Conservation (phyloP, 2,797 vertebrate species). For the Silurus lanzhouensis region DNA sequence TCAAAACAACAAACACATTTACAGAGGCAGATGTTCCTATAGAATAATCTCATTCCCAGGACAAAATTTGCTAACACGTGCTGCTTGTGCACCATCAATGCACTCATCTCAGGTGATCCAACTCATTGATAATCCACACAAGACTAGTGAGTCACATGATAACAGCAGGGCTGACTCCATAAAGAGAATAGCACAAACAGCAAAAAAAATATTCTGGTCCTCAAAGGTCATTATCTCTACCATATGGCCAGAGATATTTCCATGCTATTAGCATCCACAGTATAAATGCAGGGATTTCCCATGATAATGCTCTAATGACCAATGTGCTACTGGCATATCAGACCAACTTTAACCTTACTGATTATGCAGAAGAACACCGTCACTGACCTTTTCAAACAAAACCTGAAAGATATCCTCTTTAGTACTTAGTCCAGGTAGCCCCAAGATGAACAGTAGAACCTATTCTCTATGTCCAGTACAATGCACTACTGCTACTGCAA, state of each 20-base stretch:
- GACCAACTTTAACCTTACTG: neutral
- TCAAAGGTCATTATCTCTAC: neutral
- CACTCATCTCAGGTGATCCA: neutral
- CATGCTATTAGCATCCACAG: neutral
- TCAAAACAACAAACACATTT: neutral
- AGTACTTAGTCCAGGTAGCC: neutral
- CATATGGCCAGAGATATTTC: neutral
- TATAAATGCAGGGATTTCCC: neutral
- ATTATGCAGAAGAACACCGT: neutral
- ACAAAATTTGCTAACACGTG: neutral
- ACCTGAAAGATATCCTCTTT: neutral
- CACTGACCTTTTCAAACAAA: neutral
- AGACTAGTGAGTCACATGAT: neutral
- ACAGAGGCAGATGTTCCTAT: neutral
- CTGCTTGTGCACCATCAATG: neutral
- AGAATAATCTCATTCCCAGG: neutral
- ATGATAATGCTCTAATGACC: neutral
- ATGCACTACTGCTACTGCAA: neutral
- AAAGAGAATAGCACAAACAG: neutral
- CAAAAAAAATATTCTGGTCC: neutral
- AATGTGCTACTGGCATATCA: neutral
- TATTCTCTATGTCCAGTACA: neutral
- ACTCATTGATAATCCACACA: neutral
- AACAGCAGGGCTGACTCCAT: neutral
- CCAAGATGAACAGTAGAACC: neutral